Percentiles rank a stretch among this genome's conserved stretches.
Evolutionary conservation across 2,113 vertebrate species (phyloP).

Genomic region (Patagioenas fasciata): DNA sequence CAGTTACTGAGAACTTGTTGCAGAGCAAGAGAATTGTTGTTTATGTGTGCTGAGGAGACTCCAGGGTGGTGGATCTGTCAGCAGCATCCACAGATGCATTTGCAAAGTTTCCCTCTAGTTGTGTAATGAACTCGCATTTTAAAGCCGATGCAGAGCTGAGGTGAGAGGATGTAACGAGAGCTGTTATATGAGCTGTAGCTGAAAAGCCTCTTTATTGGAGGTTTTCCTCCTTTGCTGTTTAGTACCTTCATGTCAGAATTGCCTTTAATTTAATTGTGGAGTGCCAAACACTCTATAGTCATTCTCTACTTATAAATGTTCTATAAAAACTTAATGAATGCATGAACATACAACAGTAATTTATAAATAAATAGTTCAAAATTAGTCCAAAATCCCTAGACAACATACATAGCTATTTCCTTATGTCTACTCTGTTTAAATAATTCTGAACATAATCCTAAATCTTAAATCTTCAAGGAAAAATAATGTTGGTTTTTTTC

Average conservation of each 20-base stretch:
- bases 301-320: neutral
- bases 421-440: neutral
- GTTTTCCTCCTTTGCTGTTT: neutral
- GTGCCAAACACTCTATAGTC: neutral
- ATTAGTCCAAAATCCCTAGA: neutral
- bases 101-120: neutral
- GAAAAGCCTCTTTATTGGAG: neutral
- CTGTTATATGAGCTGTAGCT: neutral
- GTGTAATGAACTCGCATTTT: neutral
- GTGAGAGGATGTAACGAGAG: neutral
- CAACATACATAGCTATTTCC: neutral
- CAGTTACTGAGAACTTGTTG: neutral
- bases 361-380: neutral
- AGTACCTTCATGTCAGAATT: neutral
- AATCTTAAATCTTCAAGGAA: neutral
- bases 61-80: neutral
- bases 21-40: neutral
- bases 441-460: neutral
- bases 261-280: neutral
- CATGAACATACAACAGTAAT: neutral
- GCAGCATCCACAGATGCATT: neutral
- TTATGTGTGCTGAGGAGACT: accelerated
- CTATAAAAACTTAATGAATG: neutral
- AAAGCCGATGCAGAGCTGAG: neutral
- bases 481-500: neutral